Evolutionary conservation across 2,888 invertebrate species (phyloP), one percentile per base, ranked within the genome.

Genomic region (Hirtodrosophila histrioides): DNA sequence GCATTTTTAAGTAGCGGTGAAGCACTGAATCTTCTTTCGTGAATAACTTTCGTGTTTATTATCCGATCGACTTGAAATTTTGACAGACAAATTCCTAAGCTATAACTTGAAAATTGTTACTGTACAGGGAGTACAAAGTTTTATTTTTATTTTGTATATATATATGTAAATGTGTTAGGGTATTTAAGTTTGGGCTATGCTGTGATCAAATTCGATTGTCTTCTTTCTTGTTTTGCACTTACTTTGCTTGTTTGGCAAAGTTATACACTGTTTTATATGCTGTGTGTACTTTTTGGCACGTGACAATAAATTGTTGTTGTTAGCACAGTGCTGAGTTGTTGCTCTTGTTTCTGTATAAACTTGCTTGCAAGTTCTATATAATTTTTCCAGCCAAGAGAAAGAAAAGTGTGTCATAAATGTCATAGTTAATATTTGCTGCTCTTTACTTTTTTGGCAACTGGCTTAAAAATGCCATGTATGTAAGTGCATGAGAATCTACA

Each of bases 391-490:
- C 68, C 62, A 61, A 69, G 17, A 68, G 68, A 45, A 64, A 67
- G 77, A 72, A 83, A 82, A 82, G 84, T 86, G 86, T 82, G 82
- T 77, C 82, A 82, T 82, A 82, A 82, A 82, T 80, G 82, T 86
- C 82, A 82, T 77, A 83, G 86, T 86, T 84, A 82, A 82, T 82
- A 82, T 82, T 77, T 82, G 84, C 84, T 73, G 70, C 63, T 63
- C 62, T 55, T 56, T 63, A 63, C 56, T 45, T 65, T 78, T 78
- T 69, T 75, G 64, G 66, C 69, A 78, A 78, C 72, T 82, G 64
- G 43, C 70, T 77, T 68, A 53, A 68, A 72, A 64, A 17, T 68
- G 77, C 54, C 63, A 69, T 56, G 60, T 54, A 70, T 17, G 17
- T 17, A 17, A 65, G 54, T 65, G 51, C 71, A 36, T 9, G 37